Percentiles rank a stretch among this genome's conserved stretches.
These are phyloP conservation scores for Scophthalmus maximus DNA, from an alignment of 2,113 vertebrate genomes.

Conservation along the genomic window DNA sequence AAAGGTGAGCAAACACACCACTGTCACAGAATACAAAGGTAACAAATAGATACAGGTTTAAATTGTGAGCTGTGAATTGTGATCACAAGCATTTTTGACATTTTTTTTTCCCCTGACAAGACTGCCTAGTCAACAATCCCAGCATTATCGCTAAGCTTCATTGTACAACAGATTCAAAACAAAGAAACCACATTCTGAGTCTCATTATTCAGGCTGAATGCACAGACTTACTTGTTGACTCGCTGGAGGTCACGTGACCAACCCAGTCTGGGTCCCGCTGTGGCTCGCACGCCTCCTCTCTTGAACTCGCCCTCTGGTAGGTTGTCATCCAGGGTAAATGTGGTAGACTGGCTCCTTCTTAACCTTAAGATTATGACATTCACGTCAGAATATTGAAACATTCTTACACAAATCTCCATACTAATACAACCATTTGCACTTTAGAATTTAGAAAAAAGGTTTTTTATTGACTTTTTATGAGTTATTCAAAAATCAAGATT, in stretches of 20 bases:
- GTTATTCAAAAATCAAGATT: too few species aligned
- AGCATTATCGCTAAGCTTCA: constrained; percentile 16
- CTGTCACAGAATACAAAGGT: neutral
- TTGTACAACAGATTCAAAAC: constrained; percentile 22
- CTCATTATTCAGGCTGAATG: constrained; percentile 34
- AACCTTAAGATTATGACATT: constrained; percentile 79
- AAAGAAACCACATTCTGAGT: constrained; percentile 28
- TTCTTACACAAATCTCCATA: accelerated
- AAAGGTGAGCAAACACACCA: neutral
- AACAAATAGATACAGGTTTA: neutral
- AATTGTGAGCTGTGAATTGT: neutral
- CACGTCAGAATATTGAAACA: neutral
- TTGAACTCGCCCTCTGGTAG: constrained; percentile 91
- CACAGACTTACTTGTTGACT: constrained; percentile 85
- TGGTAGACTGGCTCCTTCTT: constrained; percentile 95
- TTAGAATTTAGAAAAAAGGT: too few species aligned
- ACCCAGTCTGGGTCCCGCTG: constrained; percentile 92
- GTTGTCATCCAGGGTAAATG: constrained; percentile 94
- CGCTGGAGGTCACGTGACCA: constrained; percentile 96
- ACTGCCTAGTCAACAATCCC: neutral
- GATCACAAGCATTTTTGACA: too few species aligned
- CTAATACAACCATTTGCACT: too few species aligned
- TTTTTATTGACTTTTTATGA: too few species aligned
- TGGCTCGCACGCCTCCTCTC: constrained; percentile 93
- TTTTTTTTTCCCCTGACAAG: constrained; percentile 8